Evolutionary conservation across 1,140 invertebrate genomes (phyloP).

Genomic region (Thereuonema tuberculata): DNA sequence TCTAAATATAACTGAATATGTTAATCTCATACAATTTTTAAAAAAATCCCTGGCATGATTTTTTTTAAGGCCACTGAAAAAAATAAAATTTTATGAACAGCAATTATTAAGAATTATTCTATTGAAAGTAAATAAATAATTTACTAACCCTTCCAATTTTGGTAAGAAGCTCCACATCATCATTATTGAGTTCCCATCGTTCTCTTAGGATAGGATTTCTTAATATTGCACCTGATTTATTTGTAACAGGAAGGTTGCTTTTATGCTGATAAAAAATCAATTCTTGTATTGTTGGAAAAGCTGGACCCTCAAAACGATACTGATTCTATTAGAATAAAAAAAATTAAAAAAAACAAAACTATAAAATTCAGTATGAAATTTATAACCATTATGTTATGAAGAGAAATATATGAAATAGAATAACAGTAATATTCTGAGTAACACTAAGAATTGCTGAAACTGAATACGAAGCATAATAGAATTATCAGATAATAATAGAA

Average conservation of each 20-base stretch:
- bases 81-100: no score
- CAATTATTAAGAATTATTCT: neutral
- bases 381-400: no score
- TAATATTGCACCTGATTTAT: conserved; percentile 77
- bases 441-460: no score
- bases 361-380: no score
- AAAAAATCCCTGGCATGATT: no score
- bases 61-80: neutral
- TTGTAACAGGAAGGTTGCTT: conserved; percentile 71
- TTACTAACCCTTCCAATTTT: conserved; percentile 80
- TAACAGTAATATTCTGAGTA: no score
- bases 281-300: conserved; percentile 82
- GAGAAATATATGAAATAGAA: no score
- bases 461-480: no score
- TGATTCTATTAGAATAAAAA: conserved; percentile 24
- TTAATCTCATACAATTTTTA: no score
- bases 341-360: neutral
- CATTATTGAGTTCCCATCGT: conserved; percentile 91
- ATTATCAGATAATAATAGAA: no score
- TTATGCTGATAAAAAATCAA: conserved; percentile 75
- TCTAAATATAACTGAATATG: no score
- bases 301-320: conserved; percentile 83
- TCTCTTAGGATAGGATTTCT: conserved; percentile 75
- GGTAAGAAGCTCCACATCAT: conserved; percentile 79
- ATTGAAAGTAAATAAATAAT: conserved; percentile 2